Percentiles rank a stretch among this genome's conserved stretches.
phyloP scores from a whole-genome alignment of 2,113 vertebrate species.

The Neodon shergylaensis region DNA sequence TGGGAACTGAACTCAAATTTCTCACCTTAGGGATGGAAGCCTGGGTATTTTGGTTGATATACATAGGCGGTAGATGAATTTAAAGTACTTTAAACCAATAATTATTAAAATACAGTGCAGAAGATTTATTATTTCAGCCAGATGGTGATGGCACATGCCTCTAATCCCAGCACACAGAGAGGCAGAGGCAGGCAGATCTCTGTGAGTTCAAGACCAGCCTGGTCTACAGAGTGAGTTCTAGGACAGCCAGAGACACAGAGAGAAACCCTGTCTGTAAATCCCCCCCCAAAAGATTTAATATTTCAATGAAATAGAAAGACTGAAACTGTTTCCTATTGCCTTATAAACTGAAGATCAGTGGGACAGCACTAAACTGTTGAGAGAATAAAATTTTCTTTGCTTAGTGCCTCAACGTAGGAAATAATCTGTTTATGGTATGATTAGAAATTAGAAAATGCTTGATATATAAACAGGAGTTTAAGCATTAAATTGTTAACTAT shows the following conservation, averaged over 20 bases:
- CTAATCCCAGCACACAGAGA: no score
- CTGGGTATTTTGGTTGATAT: slow-evolving; percentile 29
- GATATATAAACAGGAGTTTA: background rate
- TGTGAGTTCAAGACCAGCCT: no score
- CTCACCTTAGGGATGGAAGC: slow-evolving; percentile 27
- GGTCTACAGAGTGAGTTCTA: no score
- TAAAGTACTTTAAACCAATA: slow-evolving; percentile 40
- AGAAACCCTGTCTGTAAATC: no score
- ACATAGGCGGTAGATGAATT: slow-evolving; percentile 43
- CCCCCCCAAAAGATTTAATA: background rate
- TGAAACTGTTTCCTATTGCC: slow-evolving; percentile 38
- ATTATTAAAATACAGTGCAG: slow-evolving; percentile 60
- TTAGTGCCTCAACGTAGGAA: background rate
- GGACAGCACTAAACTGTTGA: slow-evolving; percentile 17
- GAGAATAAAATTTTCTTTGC: background rate
- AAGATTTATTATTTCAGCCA: slow-evolving; percentile 49
- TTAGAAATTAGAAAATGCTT: slow-evolving; percentile 21
- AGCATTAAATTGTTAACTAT: slow-evolving; percentile 24
- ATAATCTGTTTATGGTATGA: background rate
- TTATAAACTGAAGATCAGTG: slow-evolving; percentile 32
- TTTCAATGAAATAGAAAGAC: slow-evolving; percentile 47
- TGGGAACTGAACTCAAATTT: slow-evolving; percentile 38
- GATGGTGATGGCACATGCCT: no score
- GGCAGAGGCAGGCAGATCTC: no score
- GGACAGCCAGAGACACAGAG: no score